These are phyloP conservation scores for Euplexia lucipara DNA, from an alignment of 2,888 invertebrate genomes.

Conservation along the genomic window DNA sequence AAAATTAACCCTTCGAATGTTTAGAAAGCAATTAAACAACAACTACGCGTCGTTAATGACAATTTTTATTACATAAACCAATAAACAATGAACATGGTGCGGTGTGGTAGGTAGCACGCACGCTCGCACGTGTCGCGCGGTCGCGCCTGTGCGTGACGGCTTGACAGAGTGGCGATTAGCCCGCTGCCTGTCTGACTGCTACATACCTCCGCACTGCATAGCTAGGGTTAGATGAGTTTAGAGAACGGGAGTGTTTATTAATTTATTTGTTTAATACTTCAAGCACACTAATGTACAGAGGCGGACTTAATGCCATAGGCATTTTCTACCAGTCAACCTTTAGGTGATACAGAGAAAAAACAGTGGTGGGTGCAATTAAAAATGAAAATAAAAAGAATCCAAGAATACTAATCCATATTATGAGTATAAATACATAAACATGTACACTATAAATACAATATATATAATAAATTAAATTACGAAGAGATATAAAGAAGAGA, in stretches of 20 bases:
- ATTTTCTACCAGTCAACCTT: too few relatives aligned
- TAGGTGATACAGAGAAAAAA: too few relatives aligned
- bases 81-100: constrained; percentile 53
- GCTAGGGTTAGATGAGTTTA: constrained; percentile 37
- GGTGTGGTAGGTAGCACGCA: constrained; percentile 68
- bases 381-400: too few relatives aligned
- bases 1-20: background rate
- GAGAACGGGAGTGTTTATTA: constrained; percentile 31
- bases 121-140: constrained; percentile 71
- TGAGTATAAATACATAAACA: too few relatives aligned
- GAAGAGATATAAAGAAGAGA: too few relatives aligned
- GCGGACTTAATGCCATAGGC: too few relatives aligned
- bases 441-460: too few relatives aligned
- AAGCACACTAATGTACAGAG: too few relatives aligned
- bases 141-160: constrained; percentile 79
- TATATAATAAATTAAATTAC: too few relatives aligned
- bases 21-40: constrained; percentile 25
- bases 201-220: constrained; percentile 43
- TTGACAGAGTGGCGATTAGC: constrained; percentile 85
- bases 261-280: too few relatives aligned
- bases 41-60: constrained; percentile 46
- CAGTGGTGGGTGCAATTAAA: too few relatives aligned
- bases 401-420: too few relatives aligned
- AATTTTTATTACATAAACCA: constrained; percentile 56
- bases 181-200: constrained; percentile 74